Evolutionary conservation across 1,140 invertebrate genomes (phyloP).

Genomic region (Diplogasteroides magnus): DNA sequence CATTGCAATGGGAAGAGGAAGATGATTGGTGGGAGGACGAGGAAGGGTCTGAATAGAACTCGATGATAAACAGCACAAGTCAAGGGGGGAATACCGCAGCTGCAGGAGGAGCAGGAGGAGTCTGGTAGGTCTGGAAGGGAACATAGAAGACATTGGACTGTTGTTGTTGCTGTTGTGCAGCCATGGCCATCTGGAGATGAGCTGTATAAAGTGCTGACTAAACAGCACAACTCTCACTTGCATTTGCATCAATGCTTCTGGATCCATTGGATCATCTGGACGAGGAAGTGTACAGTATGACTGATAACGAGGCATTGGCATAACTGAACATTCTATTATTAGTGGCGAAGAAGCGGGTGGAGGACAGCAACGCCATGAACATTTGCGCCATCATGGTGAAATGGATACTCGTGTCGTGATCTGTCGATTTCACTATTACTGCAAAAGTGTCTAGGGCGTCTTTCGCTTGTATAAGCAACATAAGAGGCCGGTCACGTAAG

Average conservation of each 20-base stretch:
- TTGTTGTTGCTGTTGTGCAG: neutral
- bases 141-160: neutral
- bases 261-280: neutral
- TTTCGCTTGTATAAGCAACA: too few species aligned
- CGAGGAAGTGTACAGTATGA: neutral
- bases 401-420: too few species aligned
- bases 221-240: neutral
- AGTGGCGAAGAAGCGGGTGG: too few species aligned
- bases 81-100: neutral
- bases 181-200: neutral
- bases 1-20: neutral
- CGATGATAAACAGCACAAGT: neutral
- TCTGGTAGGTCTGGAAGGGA: neutral
- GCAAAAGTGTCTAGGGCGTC: too few species aligned
- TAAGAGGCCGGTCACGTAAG: too few species aligned
- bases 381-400: too few species aligned
- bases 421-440: too few species aligned
- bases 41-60: constrained; percentile 1
- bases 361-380: too few species aligned
- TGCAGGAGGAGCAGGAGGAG: neutral
- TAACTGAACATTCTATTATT: too few species aligned
- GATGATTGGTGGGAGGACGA: neutral
- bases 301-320: neutral
- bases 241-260: neutral
- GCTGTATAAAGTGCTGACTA: neutral